Conservation (phyloP, 1,140 invertebrate genomes). For the Drosophila pseudoobscura region DNA sequence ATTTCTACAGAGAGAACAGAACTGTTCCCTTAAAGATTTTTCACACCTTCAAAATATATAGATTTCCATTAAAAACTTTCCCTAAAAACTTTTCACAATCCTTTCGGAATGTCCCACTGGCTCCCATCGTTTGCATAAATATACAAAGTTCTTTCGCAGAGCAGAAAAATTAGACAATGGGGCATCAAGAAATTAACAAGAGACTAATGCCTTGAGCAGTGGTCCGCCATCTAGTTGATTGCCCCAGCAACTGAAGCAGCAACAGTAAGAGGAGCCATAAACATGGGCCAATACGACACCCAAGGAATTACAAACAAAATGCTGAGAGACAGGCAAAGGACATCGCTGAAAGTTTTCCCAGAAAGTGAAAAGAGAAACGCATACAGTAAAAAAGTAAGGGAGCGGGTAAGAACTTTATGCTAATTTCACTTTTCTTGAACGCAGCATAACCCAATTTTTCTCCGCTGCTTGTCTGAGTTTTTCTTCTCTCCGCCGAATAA, state of each 20-base stretch:
- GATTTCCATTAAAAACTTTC: background rate
- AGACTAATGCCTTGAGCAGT: slow-evolving; percentile 48
- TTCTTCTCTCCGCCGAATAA: slow-evolving; percentile 41
- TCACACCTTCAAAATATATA: no score
- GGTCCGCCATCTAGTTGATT: slow-evolving; percentile 51
- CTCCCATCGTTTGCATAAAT: slow-evolving; percentile 1
- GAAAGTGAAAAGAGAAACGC: slow-evolving; percentile 30
- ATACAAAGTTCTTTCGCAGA: background rate
- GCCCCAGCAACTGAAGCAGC: slow-evolving; percentile 15
- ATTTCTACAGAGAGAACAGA: no score
- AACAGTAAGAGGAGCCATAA: slow-evolving; percentile 16
- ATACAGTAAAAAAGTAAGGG: slow-evolving; percentile 4
- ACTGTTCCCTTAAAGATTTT: no score
- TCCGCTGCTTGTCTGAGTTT: slow-evolving; percentile 31
- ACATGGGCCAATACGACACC: slow-evolving; percentile 35
- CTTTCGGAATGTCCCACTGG: background rate
- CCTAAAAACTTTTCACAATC: slow-evolving; percentile 3
- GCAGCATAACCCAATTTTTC: slow-evolving; percentile 65
- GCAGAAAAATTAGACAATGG: slow-evolving; percentile 36
- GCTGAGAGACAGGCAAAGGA: slow-evolving; percentile 43
- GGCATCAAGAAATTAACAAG: slow-evolving; percentile 35
- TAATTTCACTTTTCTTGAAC: slow-evolving; percentile 77
- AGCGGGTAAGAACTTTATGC: slow-evolving; percentile 62
- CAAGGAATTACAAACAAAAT: slow-evolving; percentile 61
- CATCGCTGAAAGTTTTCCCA: slow-evolving; percentile 51